Conservation (phyloP, 2,797 vertebrate species). For the Pangasius mekongensis region DNA sequence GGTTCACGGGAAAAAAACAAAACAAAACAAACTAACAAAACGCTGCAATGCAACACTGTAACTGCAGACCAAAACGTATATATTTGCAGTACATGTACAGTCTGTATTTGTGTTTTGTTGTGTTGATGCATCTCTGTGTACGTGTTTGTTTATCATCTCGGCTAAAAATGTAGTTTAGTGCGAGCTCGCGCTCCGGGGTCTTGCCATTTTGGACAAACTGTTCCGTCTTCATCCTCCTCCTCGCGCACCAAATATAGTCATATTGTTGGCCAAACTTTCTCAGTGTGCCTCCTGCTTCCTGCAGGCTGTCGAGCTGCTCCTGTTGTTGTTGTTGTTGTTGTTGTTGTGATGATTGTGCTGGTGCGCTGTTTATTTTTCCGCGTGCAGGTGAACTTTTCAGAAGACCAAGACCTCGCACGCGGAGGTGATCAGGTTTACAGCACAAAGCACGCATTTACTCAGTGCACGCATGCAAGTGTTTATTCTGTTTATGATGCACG, state of each 20-base stretch:
- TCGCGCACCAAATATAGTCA: conserved; percentile 60
- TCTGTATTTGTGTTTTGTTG: neutral
- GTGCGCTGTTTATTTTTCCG: conserved; percentile 11
- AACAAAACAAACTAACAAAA: neutral
- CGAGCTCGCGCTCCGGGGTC: neutral
- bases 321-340: neutral
- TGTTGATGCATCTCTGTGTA: neutral
- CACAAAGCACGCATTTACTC: no score
- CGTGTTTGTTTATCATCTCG: neutral
- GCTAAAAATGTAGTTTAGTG: neutral
- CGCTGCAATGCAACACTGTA: neutral
- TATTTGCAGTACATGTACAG: no score
- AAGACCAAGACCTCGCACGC: neutral
- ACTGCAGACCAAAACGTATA: no score
- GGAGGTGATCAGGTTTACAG: neutral
- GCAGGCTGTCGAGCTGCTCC: conserved; percentile 18
- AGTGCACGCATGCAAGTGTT: neutral
- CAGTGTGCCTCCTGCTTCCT: conserved; percentile 48
- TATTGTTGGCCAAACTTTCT: conserved; percentile 54
- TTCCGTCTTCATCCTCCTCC: conserved; percentile 50
- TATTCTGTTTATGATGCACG: conserved; percentile 7
- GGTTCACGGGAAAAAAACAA: neutral
- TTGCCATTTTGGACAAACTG: conserved; percentile 50
- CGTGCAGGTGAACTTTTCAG: conserved; percentile 21
- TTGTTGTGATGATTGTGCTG: neutral